Evolutionary conservation across 2,888 invertebrate genomes (phyloP), one percentile per base, ranked within the genome.

Genomic region (Amphimallon solstitiale): DNA sequence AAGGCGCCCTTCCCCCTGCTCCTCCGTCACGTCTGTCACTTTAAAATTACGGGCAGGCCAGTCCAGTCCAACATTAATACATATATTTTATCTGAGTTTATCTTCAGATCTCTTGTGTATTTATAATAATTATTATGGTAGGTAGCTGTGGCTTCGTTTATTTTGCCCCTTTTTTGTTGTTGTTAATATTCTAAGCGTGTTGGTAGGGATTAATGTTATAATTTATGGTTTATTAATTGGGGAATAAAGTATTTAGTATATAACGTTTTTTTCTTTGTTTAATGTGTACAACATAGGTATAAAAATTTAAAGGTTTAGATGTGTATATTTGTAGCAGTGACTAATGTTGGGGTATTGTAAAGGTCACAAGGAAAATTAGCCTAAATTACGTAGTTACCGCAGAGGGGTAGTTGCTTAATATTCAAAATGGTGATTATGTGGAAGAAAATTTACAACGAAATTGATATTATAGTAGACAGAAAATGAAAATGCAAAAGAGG

Each of bases 91-190:
- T 51, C 49, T 51, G 34, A 21, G 49, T 29, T 10, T 51, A 51
- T 51, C 49, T 51, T 51, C 49, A 51, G 29, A 51, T 51, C 49
- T 51, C 49, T 35, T 34, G 49, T 51, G 49, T 51, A 51, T 51
- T 51, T 51, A 35, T 34, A 29, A 51, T 51, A 51, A 51, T 51
- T 51, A 51, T 15, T n/a, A n/a, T n/a, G n/a, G n/a, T n/a, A n/a
- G 15, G 29, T 51, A 51, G 49, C 34, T 51, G 34, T 34, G 29
- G 34, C 34, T 34, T 12, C 49, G 49, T 51, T 51, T 51, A 51
- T 51, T 34, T 45, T 51, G n/a, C n/a, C n/a, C n/a, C n/a, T 34
- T 14, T 12, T 51, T 14, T 29, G 29, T 34, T 29, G 14, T 14
- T 14, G 12, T 51, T 51, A 51, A 51, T 51, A 51, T 34, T 34